phyloP scores from a whole-genome alignment of 2,888 invertebrate genomes.

The Pomacea canaliculata region DNA sequence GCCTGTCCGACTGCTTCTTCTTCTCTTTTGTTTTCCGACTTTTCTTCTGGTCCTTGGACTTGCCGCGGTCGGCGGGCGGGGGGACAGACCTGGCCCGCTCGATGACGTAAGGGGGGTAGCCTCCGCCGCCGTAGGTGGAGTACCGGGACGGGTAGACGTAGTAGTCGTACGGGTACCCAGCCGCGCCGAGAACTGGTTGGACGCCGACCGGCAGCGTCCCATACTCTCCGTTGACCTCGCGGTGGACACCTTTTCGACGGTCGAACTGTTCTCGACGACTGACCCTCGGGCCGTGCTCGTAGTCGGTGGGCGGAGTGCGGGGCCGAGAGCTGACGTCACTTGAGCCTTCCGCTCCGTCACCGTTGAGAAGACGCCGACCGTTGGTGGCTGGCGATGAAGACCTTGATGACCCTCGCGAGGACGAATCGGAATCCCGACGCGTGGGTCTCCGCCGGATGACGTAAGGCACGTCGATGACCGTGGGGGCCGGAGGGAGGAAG shows the following conservation, averaged over 20 bases:
- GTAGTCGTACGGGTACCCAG: conserved; percentile 39
- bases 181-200: conserved; percentile 10
- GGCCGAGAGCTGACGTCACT: conserved; percentile 45
- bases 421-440: conserved; percentile 31
- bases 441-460: conserved; percentile 27
- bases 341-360: conserved; percentile 34
- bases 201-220: conserved; percentile 2
- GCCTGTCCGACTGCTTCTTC: conserved; percentile 43
- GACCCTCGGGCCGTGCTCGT: conserved; percentile 43
- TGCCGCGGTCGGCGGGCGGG: conserved; percentile 35
- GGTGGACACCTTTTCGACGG: conserved; percentile 18
- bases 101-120: conserved; percentile 25
- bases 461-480: conserved; percentile 32
- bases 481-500: conserved; percentile 32
- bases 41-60: conserved; percentile 12
- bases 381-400: conserved; percentile 37
- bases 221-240: conserved; percentile 20
- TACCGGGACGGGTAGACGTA: conserved; percentile 45
- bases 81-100: conserved; percentile 45
- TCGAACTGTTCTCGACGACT: conserved; percentile 32
- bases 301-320: conserved; percentile 58
- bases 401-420: conserved; percentile 34
- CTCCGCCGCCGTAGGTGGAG: conserved; percentile 19
- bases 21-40: conserved; percentile 34
- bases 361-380: conserved; percentile 23